Base-by-base conservation (phyloP, 2,113 vertebrate genomes). In the Bubo blakistoni region DNA sequence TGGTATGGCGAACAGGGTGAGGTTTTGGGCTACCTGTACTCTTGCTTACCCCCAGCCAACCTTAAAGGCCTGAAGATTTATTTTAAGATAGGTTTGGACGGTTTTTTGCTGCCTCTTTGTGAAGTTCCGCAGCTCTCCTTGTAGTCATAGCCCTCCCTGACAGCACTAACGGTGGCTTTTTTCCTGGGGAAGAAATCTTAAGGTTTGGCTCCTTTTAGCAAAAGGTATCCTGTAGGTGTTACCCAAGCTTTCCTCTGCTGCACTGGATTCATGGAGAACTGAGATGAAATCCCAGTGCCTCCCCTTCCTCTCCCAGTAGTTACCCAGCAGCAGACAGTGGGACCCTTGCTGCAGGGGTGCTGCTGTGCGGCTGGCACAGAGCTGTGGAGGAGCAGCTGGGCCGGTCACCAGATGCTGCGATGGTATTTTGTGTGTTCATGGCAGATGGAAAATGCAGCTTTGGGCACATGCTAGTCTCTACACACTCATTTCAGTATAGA, bases 351-450 rank as follows among this genome's bases (percentile, higher is more conserved):
- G 18, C 42, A 36, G 24, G 7, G 10, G 5, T 26, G 38, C 66
- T 71, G 29, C 47, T 0, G 1, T 32, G 42, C 42, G 67, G 52
- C 36, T 10, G 3, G 30, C 7, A 4, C 0, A 0, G 71, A 0
- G 0, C 63, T 2, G 7, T 2, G 3, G 15, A 32, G 42, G 15
- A 78, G 42, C 12, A 8, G 17, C n/a, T 51, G 11, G 5, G 22
- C 4, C 0, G 0, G 11, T 14, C 21, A 16, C 46, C 3, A 1
- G 7, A 59, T 26, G 1, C 32, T 1, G 1, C 2, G 2, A 13
- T 9, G 25, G 14, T 21, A 32, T 3, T 79, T 47, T 38, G 8
- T 55, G 4, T 10, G 8, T 20, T 57, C 11, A 2, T 18, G 24
- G 30, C 3, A 2, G 36, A n/a, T 32, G 22, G 40, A 62, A 90